Base-by-base conservation (phyloP, 2,113 vertebrate genomes). In the Siniperca knerii region DNA sequence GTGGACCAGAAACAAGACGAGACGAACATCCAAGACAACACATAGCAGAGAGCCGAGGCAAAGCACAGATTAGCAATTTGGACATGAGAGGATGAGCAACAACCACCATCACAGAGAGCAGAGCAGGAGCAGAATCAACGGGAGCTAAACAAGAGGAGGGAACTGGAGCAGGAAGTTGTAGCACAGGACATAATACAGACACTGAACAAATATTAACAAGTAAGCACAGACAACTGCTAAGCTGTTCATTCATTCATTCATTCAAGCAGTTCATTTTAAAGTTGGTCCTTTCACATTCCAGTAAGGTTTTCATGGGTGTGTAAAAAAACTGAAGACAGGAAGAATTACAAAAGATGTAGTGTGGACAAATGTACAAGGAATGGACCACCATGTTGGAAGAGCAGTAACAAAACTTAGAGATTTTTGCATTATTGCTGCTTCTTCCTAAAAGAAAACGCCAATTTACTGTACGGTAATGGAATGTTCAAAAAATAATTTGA, bases 21-120 rank as follows among this genome's bases (percentile, higher is more conserved):
- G 92, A 96, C 96, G 90, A 94, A 96, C 89, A 90, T 80, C n/a
- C 64, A 88, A 2, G 86, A 94, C 91, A 90, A 90, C 90, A 93
- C 70, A 75, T 58, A 92, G 91, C 87, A 99, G 97, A 99, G 97
- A 97, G 97, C 96, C 97, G 96, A 98, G 97, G 97, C 97, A 98
- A 97, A 98, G 97, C 97, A 97, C 95, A 97, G 96, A 97, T 98
- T 98, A 99, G 97, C 97, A 88, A 96, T 97, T 96, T 94, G 95
- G 95, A 97, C 93, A 96, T 95, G 93, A 96, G 84, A 97, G 86
- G 92, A 97, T 95, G 97, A 94, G 92, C 94, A 97, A 88, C 88
- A 92, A 90, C 54, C 76, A 93, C 62, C 84, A 85, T 91, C 88
- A 94, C 88, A 94, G 88, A 90, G 90, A 92, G 84, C 82, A 76